Conservation (phyloP, 1,140 invertebrate genomes). For the Chrysomallon squamiferum region DNA sequence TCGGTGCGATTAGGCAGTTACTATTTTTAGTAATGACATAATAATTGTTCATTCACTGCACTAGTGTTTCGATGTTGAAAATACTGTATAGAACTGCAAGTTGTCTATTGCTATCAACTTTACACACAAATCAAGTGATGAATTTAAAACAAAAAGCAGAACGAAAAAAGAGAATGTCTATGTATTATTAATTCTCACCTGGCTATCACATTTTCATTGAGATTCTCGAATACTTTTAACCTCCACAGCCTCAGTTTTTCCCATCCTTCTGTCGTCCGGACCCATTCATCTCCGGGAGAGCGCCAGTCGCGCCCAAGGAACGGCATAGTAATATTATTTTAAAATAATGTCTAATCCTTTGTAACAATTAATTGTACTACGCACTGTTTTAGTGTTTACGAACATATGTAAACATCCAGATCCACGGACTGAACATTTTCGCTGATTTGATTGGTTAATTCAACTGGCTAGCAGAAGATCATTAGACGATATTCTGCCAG, state of each 20-base stretch:
- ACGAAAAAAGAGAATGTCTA: too few relatives aligned
- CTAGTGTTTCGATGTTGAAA: too few relatives aligned
- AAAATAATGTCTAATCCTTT: conserved; percentile 15
- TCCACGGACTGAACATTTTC: conserved; percentile 17
- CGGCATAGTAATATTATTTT: conserved; percentile 90
- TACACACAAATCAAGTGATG: too few relatives aligned
- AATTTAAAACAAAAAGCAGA: too few relatives aligned
- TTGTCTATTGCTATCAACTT: too few relatives aligned
- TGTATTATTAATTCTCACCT: too few relatives aligned
- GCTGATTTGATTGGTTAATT: conserved; percentile 19
- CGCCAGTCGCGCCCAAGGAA: conserved; percentile 77
- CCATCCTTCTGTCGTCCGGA: conserved; percentile 90
- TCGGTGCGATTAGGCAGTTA: too few relatives aligned
- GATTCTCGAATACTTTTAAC: conserved; percentile 58
- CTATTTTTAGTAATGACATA: too few relatives aligned
- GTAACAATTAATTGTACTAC: conserved; percentile 37
- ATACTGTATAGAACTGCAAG: too few relatives aligned
- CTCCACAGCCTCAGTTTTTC: conserved; percentile 57
- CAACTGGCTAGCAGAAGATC: background rate
- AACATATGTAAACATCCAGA: conserved; percentile 42
- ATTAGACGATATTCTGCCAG: conserved; percentile 24
- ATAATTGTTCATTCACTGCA: too few relatives aligned
- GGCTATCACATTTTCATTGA: conserved; percentile 57
- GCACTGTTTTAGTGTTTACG: conserved; percentile 50
- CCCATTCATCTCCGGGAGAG: conserved; percentile 97